phyloP scores from a whole-genome alignment of 2,113 vertebrate species.

The Triplophysa rosa region DNA sequence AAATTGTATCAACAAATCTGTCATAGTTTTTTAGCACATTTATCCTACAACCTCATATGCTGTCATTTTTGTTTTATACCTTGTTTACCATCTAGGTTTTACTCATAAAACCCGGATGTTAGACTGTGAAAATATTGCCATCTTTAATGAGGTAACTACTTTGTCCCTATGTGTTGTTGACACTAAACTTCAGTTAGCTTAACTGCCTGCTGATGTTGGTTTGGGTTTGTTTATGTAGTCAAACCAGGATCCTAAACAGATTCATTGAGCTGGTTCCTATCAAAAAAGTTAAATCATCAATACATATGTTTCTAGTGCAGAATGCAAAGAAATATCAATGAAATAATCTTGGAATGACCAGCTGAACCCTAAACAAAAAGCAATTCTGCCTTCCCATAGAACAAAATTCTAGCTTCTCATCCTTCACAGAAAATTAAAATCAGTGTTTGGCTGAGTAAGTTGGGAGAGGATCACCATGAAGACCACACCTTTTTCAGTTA shows the following conservation, averaged over 20 bases:
- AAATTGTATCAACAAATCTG: neutral
- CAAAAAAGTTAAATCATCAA: neutral
- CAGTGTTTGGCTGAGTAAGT: constrained; percentile 26
- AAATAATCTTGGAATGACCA: no score
- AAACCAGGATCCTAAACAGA: neutral
- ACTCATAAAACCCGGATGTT: constrained; percentile 86
- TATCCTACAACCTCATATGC: neutral
- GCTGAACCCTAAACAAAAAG: no score
- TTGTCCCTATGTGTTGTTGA: no score
- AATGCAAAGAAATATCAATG: no score
- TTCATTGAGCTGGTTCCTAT: neutral
- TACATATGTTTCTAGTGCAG: no score
- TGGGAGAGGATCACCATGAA: constrained; percentile 32
- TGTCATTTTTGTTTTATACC: neutral
- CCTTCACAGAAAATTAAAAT: neutral
- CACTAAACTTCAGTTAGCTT: no score
- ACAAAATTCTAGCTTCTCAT: neutral
- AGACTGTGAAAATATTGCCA: constrained; percentile 76
- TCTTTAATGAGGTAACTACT: constrained; percentile 81
- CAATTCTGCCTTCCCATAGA: no score
- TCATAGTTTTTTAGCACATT: neutral
- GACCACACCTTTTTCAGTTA: constrained; percentile 40
- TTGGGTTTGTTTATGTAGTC: neutral
- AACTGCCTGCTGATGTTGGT: neutral
- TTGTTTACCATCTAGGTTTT: constrained; percentile 74